phyloP scores from a whole-genome alignment of 2,888 invertebrate genomes.

The Pimpla rufipes region DNA sequence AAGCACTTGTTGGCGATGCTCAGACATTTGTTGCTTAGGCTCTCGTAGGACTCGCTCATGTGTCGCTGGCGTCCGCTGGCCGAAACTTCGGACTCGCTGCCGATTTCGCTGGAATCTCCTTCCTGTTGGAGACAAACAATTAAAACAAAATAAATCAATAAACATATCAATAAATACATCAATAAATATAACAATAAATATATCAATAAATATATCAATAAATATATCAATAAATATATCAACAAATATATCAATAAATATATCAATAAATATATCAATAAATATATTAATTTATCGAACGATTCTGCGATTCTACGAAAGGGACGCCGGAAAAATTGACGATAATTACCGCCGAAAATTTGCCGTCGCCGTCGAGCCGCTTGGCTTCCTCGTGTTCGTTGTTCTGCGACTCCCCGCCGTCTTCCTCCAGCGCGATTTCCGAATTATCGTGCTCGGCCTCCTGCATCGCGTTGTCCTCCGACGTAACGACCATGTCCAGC shows the following conservation, averaged over 20 bases:
- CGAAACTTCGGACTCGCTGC: conserved; percentile 58
- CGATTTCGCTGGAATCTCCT: conserved; percentile 61
- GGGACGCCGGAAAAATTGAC: neutral
- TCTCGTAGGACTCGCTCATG: conserved; percentile 38
- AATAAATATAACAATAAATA: too few relatives aligned
- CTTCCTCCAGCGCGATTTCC: conserved; percentile 59
- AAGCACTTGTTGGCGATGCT: conserved; percentile 1
- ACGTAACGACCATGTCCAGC: conserved; percentile 80
- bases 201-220: neutral
- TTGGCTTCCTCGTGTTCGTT: conserved; percentile 45
- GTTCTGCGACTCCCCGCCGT: conserved; percentile 41
- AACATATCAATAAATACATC: neutral
- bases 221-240: neutral
- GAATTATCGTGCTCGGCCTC: conserved; percentile 56
- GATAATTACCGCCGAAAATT: conserved; percentile 46
- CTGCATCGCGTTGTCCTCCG: conserved; percentile 68
- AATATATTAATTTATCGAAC: neutral
- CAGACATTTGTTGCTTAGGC: conserved; percentile 28
- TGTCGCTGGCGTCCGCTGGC: conserved; percentile 24
- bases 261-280: neutral
- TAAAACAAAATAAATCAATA: neutral
- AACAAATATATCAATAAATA: too few relatives aligned
- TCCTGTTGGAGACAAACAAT: conserved; percentile 34
- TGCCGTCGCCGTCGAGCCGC: conserved; percentile 58
- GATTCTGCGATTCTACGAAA: neutral